These are phyloP conservation scores for Lottia gigantea DNA, from an alignment of 2,888 invertebrate genomes.

Conservation along the genomic window DNA sequence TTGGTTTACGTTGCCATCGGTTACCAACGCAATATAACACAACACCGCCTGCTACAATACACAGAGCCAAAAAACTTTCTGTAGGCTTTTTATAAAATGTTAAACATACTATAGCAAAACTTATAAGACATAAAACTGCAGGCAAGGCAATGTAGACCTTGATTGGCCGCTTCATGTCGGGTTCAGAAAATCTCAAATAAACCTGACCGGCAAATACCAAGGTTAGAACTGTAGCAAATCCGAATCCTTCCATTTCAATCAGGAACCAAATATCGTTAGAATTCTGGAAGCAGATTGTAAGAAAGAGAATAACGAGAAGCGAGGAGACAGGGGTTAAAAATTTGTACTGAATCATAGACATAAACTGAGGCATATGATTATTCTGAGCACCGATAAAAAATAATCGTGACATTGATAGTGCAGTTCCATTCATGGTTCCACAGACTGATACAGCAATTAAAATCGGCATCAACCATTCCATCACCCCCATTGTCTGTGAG, in stretches of 20 bases:
- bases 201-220: slow-evolving; percentile 61
- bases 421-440: slow-evolving; percentile 76
- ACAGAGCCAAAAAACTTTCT: slow-evolving; percentile 76
- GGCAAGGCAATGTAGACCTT: slow-evolving; percentile 84
- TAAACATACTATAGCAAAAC: slow-evolving; percentile 85
- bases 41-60: slow-evolving; percentile 76
- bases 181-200: slow-evolving; percentile 83
- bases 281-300: slow-evolving; percentile 47
- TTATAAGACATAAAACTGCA: slow-evolving; percentile 83
- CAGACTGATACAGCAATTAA: slow-evolving; percentile 97
- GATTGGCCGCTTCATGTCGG: slow-evolving; percentile 84
- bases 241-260: slow-evolving; percentile 64
- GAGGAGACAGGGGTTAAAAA: slow-evolving; percentile 68
- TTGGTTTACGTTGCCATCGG: slow-evolving; percentile 56
- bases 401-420: slow-evolving; percentile 61
- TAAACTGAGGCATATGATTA: slow-evolving; percentile 68
- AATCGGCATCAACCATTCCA: slow-evolving; percentile 63
- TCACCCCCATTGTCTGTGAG: slow-evolving; percentile 56
- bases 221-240: slow-evolving; percentile 56
- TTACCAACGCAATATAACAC: slow-evolving; percentile 71
- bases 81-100: slow-evolving; percentile 84
- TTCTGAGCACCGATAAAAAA: slow-evolving; percentile 70
- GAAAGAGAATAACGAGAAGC: slow-evolving; percentile 59
- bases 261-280: slow-evolving; percentile 59
- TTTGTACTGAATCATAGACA: slow-evolving; percentile 68